Evolutionary conservation across 2,113 vertebrate species (phyloP).

Genomic region (Phaetusa simplex): DNA sequence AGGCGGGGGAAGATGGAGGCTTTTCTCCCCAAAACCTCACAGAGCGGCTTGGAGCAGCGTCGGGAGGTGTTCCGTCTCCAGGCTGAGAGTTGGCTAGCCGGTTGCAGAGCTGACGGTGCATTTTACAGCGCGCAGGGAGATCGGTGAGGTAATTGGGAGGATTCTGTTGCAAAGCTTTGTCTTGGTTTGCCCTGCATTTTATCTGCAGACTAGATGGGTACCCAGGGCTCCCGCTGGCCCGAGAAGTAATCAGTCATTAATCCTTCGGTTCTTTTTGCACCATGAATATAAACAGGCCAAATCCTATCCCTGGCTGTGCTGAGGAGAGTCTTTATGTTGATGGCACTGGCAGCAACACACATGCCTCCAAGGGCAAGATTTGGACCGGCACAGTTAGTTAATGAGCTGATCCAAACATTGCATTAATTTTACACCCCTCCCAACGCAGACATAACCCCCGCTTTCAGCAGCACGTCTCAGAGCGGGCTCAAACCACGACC

Average conservation of each 20-base stretch:
- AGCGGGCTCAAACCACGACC: not conserved
- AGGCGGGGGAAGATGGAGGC: accelerated
- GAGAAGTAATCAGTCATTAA: constrained; percentile 51
- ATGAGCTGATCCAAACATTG: constrained; percentile 34
- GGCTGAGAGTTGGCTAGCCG: not conserved
- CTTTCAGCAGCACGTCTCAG: not conserved
- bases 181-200: constrained; percentile 37
- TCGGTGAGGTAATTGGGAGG: constrained; percentile 56
- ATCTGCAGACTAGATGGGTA: constrained; percentile 42
- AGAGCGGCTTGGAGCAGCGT: accelerated
- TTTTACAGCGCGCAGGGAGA: not conserved
- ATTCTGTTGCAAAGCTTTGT: constrained; percentile 63
- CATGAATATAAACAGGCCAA: constrained; percentile 43
- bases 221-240: constrained; percentile 18
- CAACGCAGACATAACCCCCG: not conserved
- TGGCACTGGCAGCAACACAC: constrained; percentile 17
- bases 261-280: constrained; percentile 47
- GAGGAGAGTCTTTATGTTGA: constrained; percentile 21
- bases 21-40: not conserved
- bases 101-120: constrained; percentile 47
- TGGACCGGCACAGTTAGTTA: constrained; percentile 20
- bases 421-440: constrained; percentile 1
- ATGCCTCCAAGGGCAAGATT: constrained; percentile 31
- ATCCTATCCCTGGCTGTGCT: constrained; percentile 38
- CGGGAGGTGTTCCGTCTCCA: not conserved